These are phyloP conservation scores for Heteronetta atricapilla DNA, from an alignment of 2,113 vertebrate genomes.

Conservation along the genomic window DNA sequence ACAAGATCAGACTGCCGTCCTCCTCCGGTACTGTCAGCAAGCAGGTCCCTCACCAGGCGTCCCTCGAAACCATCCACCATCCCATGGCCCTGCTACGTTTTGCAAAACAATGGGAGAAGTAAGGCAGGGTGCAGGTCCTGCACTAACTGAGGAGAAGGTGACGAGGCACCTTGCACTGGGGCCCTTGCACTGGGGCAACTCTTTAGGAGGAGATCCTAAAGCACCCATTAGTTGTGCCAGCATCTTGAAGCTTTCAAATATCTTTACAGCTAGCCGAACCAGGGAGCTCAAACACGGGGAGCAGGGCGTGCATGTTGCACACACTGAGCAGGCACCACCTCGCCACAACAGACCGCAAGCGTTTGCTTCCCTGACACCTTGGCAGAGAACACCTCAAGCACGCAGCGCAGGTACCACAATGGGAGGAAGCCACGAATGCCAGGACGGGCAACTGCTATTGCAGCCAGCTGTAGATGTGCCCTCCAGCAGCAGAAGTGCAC, in stretches of 20 bases:
- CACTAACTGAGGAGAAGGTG: not conserved
- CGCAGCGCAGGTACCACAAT: rapidly evolving
- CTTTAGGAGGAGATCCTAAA: not conserved
- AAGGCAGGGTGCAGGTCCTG: rapidly evolving
- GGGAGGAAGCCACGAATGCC: not conserved
- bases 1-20: not conserved
- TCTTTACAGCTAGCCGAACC: not conserved
- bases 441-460: not conserved
- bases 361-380: not conserved
- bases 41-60: not conserved
- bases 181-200: not conserved
- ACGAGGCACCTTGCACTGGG: not conserved
- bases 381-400: not conserved
- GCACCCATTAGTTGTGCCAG: not conserved
- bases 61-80: not conserved
- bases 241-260: not conserved
- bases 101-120: not conserved
- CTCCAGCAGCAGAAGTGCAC: not conserved
- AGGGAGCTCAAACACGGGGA: not conserved
- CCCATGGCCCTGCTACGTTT: not conserved
- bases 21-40: constrained; percentile 6
- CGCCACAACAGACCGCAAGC: not conserved
- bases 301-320: not conserved
- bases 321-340: not conserved
- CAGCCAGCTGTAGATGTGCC: not conserved